Evolutionary conservation across 2,113 vertebrate species (phyloP), one percentile per base, ranked within the genome.

Genomic region (Amazona guildingii): DNA sequence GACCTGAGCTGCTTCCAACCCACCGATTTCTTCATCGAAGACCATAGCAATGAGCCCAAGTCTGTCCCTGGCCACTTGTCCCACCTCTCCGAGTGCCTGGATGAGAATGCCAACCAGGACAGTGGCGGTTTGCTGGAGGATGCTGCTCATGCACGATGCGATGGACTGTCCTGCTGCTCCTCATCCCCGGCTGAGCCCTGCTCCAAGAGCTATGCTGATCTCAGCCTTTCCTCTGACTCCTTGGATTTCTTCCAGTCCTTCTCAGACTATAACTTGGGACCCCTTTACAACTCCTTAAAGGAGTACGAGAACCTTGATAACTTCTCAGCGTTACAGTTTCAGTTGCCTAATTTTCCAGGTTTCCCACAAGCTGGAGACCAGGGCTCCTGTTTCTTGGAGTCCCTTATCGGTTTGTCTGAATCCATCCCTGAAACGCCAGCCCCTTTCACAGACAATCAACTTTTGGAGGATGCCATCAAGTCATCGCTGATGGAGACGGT

Each of bases 41-140:
- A 97, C 94, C 97, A 80, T 2, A 0, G 67, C 13, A 3, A 90
- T 0, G 96, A 97, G 85, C 79, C 94, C 88, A 97, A 95, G n/a
- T 28, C 90, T 51, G 24, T 95, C 66, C 97, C 98, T 17, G 96
- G 98, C 97, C 98, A 98, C 77, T 94, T 96, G 35, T 92, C 97
- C 33, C 97, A 98, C 92, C 97, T 99, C 57, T 98, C 98, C 0
- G 98, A 99, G 94, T 98, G 98, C 94, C 97, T 99, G 90, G 99
- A 99, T 3, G 99, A 99, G 90, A 99, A 99, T 0, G 99, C 99
- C 95, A 99, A 99, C 97, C 98, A 99, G 92, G 99, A 98, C 3
- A 97, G 98, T 0, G 95, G 97, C n/a, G 97, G 99, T 17, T 98
- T 99, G 92, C 97, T 98, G 29, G 97, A 98, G n/a, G 77, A 96